Evolutionary conservation across 1,140 invertebrate genomes (phyloP), one percentile per base, ranked within the genome.

Genomic region (Heterodera carotae): DNA sequence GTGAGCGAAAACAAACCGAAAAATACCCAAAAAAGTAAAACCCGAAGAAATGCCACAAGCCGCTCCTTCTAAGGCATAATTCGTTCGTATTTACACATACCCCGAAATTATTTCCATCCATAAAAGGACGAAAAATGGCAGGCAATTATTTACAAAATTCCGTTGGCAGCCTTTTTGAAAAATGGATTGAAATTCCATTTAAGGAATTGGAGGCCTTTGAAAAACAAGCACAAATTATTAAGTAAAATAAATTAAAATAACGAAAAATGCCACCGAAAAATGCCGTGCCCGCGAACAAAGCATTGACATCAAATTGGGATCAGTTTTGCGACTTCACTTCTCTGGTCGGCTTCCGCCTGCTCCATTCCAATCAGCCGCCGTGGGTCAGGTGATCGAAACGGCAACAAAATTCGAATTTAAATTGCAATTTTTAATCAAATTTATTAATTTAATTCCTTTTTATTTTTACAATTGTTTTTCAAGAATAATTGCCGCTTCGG

Each of bases 241-340:
- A 34, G 27, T n/a, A 68, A 68, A 68, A 68, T 2, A 27, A 68
- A n/a, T 67, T n/a, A n/a, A n/a, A 68, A 67, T 43, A 6, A 18
- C 4, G 3, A 68, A 10, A 34, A 69, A 27, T 43, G 25, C 6
- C n/a, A 31, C 6, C 48, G 0, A 69, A 69, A 69, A 69, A 15
- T 43, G 48, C 31, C 31, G 36, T n/a, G n/a, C 31, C 25, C 27
- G 53, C 39, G 48, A 18, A 36, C 36, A 77, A 77, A 78, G 76
- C 76, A 56, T 56, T 56, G 48, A 56, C 48, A 56, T 56, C 48
- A 6, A 70, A 68, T 72, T 82, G 43, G 68, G 81, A 82, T 39
- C 81, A 82, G n/a, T 82, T 82, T 62, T 83, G 78, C 25, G 81
- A 82, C 66, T 83, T 75, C 74, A 83, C 83, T 25, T 83, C 82